Percentiles rank a stretch among this genome's conserved stretches.
These are phyloP conservation scores for Macrophya alboannulata DNA, from an alignment of 2,888 invertebrate species.

Conservation along the genomic window DNA sequence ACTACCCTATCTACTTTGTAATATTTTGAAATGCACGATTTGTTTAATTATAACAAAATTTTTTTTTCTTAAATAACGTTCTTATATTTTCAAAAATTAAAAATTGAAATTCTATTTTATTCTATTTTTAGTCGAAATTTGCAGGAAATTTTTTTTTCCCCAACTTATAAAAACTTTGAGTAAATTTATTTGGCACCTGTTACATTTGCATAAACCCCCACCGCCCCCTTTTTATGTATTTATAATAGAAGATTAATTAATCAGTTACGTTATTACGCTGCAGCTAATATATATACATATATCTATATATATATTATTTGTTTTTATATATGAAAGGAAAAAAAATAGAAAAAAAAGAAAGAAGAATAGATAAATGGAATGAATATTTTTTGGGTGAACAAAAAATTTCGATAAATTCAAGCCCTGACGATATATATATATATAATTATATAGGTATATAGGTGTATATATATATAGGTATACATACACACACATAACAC, in stretches of 20 bases:
- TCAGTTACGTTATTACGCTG: neutral
- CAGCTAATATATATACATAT: neutral
- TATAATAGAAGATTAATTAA: neutral
- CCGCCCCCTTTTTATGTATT: neutral
- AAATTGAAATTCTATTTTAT: no score
- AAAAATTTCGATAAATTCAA: neutral
- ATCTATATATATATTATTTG: neutral
- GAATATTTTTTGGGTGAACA: no score
- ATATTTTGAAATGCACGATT: no score
- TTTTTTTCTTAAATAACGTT: no score
- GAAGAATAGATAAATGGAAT: neutral
- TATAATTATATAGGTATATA: neutral
- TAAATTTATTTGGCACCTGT: neutral
- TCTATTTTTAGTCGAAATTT: no score
- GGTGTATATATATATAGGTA: neutral
- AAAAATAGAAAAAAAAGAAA: neutral
- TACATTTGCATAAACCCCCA: neutral
- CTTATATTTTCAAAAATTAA: no score
- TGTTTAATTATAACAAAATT: no score
- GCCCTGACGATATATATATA: neutral
- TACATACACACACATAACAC: no score
- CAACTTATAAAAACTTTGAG: no score
- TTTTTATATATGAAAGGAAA: neutral
- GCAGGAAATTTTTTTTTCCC: no score
- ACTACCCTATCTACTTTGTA: no score